Conservation (phyloP, 2,113 vertebrate genomes). For the Cyprinus carpio region DNA sequence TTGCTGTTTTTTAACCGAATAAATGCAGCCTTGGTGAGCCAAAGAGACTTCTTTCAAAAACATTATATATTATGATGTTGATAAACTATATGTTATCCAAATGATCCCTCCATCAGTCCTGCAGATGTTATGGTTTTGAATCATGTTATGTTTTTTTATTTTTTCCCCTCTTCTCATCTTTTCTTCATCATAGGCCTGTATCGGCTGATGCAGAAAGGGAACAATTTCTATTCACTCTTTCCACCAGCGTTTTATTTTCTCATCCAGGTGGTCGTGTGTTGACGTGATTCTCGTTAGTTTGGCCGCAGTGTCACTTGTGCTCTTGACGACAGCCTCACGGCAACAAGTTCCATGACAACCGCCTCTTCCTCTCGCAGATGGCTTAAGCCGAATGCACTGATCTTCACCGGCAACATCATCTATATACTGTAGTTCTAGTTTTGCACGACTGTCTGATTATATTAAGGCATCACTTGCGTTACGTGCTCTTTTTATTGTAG, state of each 20-base stretch:
- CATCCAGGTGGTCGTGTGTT: conserved; percentile 36
- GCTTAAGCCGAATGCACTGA: background rate
- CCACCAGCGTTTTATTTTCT: background rate
- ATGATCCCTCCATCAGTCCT: background rate
- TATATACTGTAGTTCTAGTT: background rate
- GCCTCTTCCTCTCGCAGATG: conserved; percentile 37
- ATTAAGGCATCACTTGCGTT: background rate
- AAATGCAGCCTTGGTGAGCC: background rate
- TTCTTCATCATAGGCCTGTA: background rate
- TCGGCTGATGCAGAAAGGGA: background rate
- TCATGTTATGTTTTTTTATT: background rate
- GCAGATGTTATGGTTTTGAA: background rate
- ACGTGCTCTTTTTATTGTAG: background rate
- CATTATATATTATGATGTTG: too few species aligned
- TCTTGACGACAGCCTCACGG: conserved; percentile 25
- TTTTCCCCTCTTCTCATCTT: background rate
- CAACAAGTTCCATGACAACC: conserved; percentile 53
- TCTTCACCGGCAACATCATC: background rate
- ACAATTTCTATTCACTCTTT: background rate
- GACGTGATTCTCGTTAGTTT: conserved; percentile 26
- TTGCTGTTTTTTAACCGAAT: background rate
- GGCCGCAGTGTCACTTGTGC: background rate
- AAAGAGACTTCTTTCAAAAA: background rate
- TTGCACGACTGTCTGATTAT: background rate
- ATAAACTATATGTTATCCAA: too few species aligned